Conservation (phyloP, 2,888 invertebrate genomes). For the Norana najaformis region DNA sequence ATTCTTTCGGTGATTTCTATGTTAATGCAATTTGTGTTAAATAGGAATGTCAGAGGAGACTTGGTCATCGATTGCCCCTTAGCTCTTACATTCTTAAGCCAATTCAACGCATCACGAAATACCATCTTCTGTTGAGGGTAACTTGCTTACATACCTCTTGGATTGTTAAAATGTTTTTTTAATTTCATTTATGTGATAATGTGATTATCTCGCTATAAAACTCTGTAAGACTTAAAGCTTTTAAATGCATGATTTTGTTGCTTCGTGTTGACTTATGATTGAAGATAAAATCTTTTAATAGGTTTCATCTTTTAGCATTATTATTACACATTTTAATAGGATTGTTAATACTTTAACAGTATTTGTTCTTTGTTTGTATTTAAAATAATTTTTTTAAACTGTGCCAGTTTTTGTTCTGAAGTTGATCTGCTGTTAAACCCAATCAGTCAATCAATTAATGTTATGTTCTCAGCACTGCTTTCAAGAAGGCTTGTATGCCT, state of each 20-base stretch:
- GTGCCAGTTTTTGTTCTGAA: background rate
- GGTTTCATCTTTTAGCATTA: background rate
- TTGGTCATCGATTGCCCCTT: conserved; percentile 91
- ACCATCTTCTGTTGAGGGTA: conserved; percentile 84
- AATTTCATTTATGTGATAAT: background rate
- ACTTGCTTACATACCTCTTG: background rate
- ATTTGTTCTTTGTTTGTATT: background rate
- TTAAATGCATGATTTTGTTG: no score
- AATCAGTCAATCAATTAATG: background rate
- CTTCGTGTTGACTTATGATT: no score
- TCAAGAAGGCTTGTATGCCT: background rate
- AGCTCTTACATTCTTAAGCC: conserved; percentile 98
- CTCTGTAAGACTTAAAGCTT: no score
- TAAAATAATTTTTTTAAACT: background rate
- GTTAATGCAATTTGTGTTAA: background rate
- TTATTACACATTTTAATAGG: background rate
- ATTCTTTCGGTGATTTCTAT: background rate
- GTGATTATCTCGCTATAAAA: no score
- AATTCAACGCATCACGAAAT: conserved; percentile 96
- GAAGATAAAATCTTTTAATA: background rate
- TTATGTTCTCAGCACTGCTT: background rate
- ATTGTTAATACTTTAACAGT: background rate
- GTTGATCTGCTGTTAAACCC: background rate
- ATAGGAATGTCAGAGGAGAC: conserved; percentile 82
- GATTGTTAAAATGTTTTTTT: background rate